Base-by-base conservation (phyloP, 2,113 vertebrate species). In the Guaruba guarouba region DNA sequence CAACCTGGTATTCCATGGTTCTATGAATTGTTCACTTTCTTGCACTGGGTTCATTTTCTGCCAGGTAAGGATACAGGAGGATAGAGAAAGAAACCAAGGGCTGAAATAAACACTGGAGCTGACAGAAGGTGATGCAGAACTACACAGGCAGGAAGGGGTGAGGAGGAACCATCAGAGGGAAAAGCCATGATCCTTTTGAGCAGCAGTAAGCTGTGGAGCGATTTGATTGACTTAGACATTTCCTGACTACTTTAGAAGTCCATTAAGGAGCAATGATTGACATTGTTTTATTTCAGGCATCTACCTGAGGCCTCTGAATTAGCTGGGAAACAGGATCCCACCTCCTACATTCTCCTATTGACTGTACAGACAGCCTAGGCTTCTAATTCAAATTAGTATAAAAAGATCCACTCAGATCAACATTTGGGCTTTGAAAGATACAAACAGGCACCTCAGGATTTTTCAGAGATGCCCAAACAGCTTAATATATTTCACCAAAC, bases 261-360 rank as follows among this genome's bases (percentile, higher is more conserved):
- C 95, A 96, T 93, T 96, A 97, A 92, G 81, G 81, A 96, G 52
- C 70, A 75, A 27, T 96, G 94, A 93, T 91, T 92, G 93, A 95
- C 93, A 82, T 12, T 41, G 55, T 41, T 88, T 88, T 92, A 82
- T 96, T 93, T 91, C 77, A 93, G 61, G 73, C 91, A 88, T 31
- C 80, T 92, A 97, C 94, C 94, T 95, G 94, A 96, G 95, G 91
- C 77, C 84, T 88, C 55, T 71, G 86, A 95, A 93, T 97, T 78
- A 95, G 33, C 83, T 73, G 77, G 54, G 74, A 93, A 93, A 81
- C 48, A 84, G 46, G 62, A 86, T 91, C 83, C 55, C 75, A 55
- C 54, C 76, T 91, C 51, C 66, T 86, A 44, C 76, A 39, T 91
- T 91, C 55, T 93, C 29, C 55, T 80, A 55, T 19, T 81, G 64